Percentiles rank a stretch among this genome's conserved stretches.
Conservation (phyloP, 2,113 vertebrate genomes). For the Thunnus maccoyii region DNA sequence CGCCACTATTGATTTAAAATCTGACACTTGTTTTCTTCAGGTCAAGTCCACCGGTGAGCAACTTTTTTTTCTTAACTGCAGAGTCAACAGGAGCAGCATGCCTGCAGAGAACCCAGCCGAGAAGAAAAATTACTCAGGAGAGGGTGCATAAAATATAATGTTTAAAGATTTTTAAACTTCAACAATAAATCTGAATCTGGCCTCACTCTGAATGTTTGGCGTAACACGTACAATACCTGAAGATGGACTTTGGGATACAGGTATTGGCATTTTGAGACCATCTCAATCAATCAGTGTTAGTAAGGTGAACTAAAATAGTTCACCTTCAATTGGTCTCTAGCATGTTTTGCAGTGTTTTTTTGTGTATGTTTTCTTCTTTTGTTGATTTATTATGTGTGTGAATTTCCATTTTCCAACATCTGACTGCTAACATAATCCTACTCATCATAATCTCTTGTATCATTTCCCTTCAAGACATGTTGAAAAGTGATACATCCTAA, state of each 20-base stretch:
- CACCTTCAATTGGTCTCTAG: not conserved
- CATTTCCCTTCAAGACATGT: not conserved
- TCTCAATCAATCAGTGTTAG: not conserved
- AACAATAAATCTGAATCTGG: slow-evolving; percentile 33
- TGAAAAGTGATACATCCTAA: not conserved
- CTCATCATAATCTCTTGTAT: not conserved
- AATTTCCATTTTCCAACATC: not conserved
- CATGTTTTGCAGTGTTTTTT: not conserved
- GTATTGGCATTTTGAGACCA: slow-evolving; percentile 15
- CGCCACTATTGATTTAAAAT: not conserved
- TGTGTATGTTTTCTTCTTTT: too few relatives aligned
- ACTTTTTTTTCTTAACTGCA: not conserved
- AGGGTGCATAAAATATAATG: slow-evolving; percentile 1
- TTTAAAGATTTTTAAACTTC: not conserved
- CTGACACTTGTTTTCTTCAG: not conserved
- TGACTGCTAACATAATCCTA: not conserved
- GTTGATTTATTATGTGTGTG: too few relatives aligned
- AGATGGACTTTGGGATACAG: slow-evolving; percentile 4
- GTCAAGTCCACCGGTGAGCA: not conserved
- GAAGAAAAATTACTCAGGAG: slow-evolving; percentile 4
- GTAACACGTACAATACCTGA: not conserved
- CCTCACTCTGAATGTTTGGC: not conserved
- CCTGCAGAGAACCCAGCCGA: not conserved
- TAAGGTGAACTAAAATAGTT: slow-evolving; percentile 6
- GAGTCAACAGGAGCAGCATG: not conserved